Conservation (phyloP, 1,140 invertebrate species). For the Drosophila leontia region DNA sequence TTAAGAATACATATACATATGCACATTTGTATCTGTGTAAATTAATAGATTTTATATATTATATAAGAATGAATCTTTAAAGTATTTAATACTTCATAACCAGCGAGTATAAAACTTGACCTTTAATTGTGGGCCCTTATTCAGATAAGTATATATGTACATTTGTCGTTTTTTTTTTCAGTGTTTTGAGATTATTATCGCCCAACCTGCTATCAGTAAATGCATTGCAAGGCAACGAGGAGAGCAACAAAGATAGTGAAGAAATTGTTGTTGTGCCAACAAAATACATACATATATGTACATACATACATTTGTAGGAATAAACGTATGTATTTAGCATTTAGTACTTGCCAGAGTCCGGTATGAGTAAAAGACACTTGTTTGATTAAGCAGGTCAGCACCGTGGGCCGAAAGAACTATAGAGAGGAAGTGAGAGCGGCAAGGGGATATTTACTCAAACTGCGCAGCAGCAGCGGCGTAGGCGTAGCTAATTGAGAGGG, state of each 20-base stretch:
- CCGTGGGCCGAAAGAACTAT: slow-evolving; percentile 1
- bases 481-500: slow-evolving; percentile 36
- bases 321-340: slow-evolving; percentile 15
- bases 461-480: slow-evolving; percentile 68
- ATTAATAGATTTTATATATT: not conserved
- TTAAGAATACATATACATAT: not conserved
- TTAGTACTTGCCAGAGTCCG: slow-evolving; percentile 28
- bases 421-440: slow-evolving; percentile 8
- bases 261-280: slow-evolving; percentile 66
- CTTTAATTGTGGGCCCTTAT: not conserved
- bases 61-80: not conserved
- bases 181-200: slow-evolving; percentile 33
- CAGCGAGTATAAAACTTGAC: not conserved
- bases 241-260: slow-evolving; percentile 37
- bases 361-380: slow-evolving; percentile 69
- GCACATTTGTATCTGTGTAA: no score
- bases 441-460: slow-evolving; percentile 54
- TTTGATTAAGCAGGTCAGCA: slow-evolving; percentile 71
- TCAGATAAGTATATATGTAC: not conserved
- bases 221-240: slow-evolving; percentile 25
- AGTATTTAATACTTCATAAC: not conserved
- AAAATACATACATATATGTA: slow-evolving; percentile 34
- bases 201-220: slow-evolving; percentile 47
- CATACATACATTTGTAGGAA: not conserved
- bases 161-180: not conserved